Percentiles rank a stretch among this genome's conserved stretches.
These are phyloP conservation scores for Griposia aprilina DNA, from an alignment of 2,888 invertebrate species.

Conservation along the genomic window DNA sequence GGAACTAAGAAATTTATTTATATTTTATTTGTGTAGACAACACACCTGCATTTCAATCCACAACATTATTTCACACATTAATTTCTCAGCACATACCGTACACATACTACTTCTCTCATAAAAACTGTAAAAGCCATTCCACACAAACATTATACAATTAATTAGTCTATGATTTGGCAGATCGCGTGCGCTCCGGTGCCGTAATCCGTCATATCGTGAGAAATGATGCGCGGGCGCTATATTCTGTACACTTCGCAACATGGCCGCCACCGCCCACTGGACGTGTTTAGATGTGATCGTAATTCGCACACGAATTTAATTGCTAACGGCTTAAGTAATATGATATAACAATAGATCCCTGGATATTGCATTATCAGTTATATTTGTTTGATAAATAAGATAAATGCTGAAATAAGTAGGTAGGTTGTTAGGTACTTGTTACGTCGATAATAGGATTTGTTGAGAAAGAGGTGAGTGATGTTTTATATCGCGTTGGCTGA, in stretches of 20 bases:
- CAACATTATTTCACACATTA: too few relatives aligned
- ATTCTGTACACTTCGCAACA: conserved; percentile 51
- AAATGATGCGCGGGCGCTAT: conserved; percentile 61
- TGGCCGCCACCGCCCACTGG: conserved; percentile 37
- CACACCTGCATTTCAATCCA: too few relatives aligned
- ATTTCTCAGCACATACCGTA: conserved; percentile 13
- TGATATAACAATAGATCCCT: conserved; percentile 66
- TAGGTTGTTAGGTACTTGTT: conserved; percentile 20
- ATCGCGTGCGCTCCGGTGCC: conserved; percentile 65
- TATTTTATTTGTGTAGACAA: not conserved
- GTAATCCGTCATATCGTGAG: conserved; percentile 68
- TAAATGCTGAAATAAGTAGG: conserved; percentile 47
- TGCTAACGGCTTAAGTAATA: conserved; percentile 65
- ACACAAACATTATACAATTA: conserved; percentile 63
- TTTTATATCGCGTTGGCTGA: conserved; percentile 26
- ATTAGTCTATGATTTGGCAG: conserved; percentile 62
- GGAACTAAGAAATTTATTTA: not conserved
- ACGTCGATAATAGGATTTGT: conserved; percentile 24
- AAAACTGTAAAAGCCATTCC: conserved; percentile 39
- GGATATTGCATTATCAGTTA: conserved; percentile 50
- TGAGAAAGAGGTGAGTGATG: conserved; percentile 36
- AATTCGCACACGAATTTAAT: conserved; percentile 65
- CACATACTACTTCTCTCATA: conserved; percentile 12
- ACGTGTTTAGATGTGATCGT: conserved; percentile 59
- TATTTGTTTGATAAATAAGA: conserved; percentile 58